These are phyloP conservation scores for Anoncus sp. DNA, from an alignment of 2,888 invertebrate species.

Conservation along the genomic window DNA sequence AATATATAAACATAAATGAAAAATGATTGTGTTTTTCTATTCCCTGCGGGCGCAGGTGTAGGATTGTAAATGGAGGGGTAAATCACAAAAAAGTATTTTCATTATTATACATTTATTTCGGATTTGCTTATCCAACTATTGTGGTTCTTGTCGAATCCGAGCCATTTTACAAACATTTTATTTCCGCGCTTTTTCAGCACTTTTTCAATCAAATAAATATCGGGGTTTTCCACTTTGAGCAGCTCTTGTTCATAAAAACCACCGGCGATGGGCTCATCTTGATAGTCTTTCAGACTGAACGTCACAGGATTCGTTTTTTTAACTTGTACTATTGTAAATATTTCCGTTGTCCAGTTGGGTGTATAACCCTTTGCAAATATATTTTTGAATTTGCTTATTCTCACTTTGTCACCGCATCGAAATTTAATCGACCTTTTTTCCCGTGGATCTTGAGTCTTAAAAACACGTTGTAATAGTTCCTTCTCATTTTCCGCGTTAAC, in stretches of 20 bases:
- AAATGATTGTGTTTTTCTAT: no score
- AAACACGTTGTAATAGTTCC: conserved; percentile 64
- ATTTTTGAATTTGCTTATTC: conserved; percentile 74
- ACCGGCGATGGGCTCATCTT: conserved; percentile 68
- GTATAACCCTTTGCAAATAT: conserved; percentile 77
- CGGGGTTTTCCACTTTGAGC: conserved; percentile 16
- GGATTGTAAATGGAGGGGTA: no score
- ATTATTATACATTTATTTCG: no score
- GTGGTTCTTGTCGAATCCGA: neutral
- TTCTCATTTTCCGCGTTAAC: conserved; percentile 74
- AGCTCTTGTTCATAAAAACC: conserved; percentile 39
- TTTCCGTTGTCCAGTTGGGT: conserved; percentile 77
- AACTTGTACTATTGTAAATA: conserved; percentile 74
- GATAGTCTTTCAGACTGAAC: conserved; percentile 72
- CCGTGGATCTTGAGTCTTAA: conserved; percentile 27
- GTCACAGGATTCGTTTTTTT: conserved; percentile 73
- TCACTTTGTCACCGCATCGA: conserved; percentile 73
- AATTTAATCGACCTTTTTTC: conserved; percentile 44
- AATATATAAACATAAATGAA: no score
- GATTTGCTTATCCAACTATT: conserved; percentile 2
- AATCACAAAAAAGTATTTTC: no score
- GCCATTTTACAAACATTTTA: neutral
- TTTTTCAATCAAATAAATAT: neutral
- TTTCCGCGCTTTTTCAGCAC: neutral
- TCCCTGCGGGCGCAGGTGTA: no score